These are phyloP conservation scores for Eciton burchellii DNA, from an alignment of 1,140 invertebrate genomes.

Conservation along the genomic window DNA sequence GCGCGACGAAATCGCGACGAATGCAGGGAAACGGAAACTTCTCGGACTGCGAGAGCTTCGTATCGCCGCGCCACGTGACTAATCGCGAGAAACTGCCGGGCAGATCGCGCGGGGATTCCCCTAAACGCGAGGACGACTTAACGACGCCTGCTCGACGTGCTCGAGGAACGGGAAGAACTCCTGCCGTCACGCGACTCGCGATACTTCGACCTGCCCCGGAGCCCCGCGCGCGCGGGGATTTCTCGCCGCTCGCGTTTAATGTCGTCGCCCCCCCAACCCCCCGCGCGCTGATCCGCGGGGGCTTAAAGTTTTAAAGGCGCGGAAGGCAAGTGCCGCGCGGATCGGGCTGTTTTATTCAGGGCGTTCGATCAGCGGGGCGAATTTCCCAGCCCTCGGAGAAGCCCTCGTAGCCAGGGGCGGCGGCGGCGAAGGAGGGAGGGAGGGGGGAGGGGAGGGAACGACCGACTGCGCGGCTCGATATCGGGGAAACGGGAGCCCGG, in stretches of 20 bases:
- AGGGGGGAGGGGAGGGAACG: too few relatives aligned
- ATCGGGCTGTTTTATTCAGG: conserved; percentile 76
- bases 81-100: conserved; percentile 29
- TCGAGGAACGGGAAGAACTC: too few relatives aligned
- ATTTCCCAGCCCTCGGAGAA: conserved; percentile 61
- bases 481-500: background rate
- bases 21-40: conserved; percentile 44
- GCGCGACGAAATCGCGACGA: conserved; percentile 24
- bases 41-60: conserved; percentile 30
- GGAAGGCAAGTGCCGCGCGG: conserved; percentile 68
- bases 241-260: conserved; percentile 23
- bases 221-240: conserved; percentile 6
- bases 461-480: too few relatives aligned
- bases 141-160: too few relatives aligned
- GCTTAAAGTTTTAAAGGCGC: conserved; percentile 70
- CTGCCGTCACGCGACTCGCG: background rate
- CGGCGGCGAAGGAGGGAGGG: background rate
- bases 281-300: conserved; percentile 59
- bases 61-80: conserved; percentile 53
- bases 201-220: too few relatives aligned
- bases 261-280: too few relatives aligned
- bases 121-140: too few relatives aligned
- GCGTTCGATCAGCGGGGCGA: conserved; percentile 69
- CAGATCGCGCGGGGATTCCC: conserved; percentile 12
- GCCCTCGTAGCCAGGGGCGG: conserved; percentile 24